Percentiles rank a stretch among this genome's conserved stretches.
Evolutionary conservation across 2,113 vertebrate genomes (phyloP).

Genomic region (Falcunculus frontatus): DNA sequence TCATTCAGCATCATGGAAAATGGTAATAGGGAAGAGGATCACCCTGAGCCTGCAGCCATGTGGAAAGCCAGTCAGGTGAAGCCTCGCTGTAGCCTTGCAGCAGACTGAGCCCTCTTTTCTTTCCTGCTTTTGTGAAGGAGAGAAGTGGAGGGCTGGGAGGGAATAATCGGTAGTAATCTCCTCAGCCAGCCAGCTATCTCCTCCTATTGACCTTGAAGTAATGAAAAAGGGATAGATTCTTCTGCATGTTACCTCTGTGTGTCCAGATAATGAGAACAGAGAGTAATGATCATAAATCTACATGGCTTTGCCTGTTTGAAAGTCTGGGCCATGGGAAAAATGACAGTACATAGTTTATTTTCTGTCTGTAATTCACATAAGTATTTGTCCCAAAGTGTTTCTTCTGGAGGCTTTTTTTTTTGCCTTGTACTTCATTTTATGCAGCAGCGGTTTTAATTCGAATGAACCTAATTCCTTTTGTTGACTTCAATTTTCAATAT

Average conservation of each 20-base stretch:
- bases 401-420: neutral
- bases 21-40: neutral
- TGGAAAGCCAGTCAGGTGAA: neutral
- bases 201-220: conserved; percentile 13
- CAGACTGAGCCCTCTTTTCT: neutral
- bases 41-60: neutral
- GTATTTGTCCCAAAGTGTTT: neutral
- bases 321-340: neutral
- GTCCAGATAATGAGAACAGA: neutral
- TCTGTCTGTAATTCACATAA: neutral
- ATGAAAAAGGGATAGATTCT: neutral
- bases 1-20: neutral
- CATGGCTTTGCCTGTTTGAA: neutral
- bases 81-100: neutral
- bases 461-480: neutral
- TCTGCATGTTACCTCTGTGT: neutral
- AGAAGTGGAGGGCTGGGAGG: neutral
- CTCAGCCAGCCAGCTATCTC: neutral
- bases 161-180: neutral
- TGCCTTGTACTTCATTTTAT: neutral
- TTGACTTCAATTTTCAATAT: neutral
- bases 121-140: neutral
- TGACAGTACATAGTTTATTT: neutral
- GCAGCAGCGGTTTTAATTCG: conserved; percentile 7
- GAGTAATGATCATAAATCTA: neutral